These are phyloP conservation scores for Tridacna crocea DNA, from an alignment of 2,888 invertebrate species.

Conservation along the genomic window DNA sequence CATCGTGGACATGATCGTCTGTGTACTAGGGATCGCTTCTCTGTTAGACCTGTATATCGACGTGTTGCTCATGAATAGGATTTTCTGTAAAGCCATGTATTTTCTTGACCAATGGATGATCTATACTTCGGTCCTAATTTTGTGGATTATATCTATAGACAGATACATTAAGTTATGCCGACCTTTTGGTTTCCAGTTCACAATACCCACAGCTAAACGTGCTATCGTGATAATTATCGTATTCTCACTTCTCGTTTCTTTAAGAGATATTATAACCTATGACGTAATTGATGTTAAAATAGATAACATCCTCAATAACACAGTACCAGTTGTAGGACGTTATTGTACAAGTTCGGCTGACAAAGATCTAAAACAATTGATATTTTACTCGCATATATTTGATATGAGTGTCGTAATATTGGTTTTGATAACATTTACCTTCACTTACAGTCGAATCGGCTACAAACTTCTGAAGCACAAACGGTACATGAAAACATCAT, in stretches of 20 bases:
- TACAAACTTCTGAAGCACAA: constrained; percentile 32
- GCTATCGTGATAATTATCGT: constrained; percentile 1
- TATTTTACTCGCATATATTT: constrained; percentile 28
- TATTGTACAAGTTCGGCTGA: constrained; percentile 48
- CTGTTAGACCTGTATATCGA: constrained; percentile 40
- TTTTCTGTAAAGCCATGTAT: constrained; percentile 46
- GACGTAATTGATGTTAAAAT: constrained; percentile 25
- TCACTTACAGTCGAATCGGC: constrained; percentile 44
- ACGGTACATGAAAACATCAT: constrained; percentile 2
- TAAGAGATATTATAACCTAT: constrained; percentile 42
- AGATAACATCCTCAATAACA: not conserved
- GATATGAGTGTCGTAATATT: constrained; percentile 21
- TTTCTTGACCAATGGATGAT: constrained; percentile 55
- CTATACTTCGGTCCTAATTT: constrained; percentile 36
- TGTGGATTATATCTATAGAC: constrained; percentile 47
- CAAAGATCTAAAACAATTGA: constrained; percentile 20
- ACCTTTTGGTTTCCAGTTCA: constrained; percentile 39
- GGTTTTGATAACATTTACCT: constrained; percentile 38
- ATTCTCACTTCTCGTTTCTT: constrained; percentile 32
- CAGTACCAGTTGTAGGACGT: constrained; percentile 26
- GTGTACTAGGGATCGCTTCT: constrained; percentile 28
- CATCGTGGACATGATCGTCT: constrained; percentile 38
- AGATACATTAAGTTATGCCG: constrained; percentile 41
- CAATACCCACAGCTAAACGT: constrained; percentile 20
- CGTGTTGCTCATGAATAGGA: constrained; percentile 23